These are phyloP conservation scores for Onychomys leucogaster DNA, from an alignment of 2,797 vertebrate genomes.

Conservation along the genomic window DNA sequence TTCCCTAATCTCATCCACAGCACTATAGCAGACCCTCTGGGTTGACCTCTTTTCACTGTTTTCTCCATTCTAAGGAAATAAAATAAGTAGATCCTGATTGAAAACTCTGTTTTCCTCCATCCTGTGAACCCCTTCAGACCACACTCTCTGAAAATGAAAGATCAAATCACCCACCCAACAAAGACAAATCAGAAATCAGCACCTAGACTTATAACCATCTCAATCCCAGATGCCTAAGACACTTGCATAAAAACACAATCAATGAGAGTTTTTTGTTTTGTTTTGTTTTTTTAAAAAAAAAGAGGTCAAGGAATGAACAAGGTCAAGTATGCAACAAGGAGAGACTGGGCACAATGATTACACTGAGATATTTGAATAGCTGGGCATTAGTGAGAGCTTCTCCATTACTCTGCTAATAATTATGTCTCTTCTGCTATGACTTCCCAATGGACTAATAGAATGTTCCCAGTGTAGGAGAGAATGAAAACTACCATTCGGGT, in stretches of 20 bases:
- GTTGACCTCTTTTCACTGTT: neutral
- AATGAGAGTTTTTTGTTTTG: no score
- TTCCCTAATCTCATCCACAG: neutral
- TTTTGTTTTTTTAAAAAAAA: no score
- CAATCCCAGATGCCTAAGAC: neutral
- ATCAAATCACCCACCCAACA: neutral
- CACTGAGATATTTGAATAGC: constrained; percentile 94
- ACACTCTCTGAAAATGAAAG: neutral
- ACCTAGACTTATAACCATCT: neutral
- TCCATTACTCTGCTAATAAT: constrained; percentile 95
- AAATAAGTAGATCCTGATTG: neutral
- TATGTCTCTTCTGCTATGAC: constrained; percentile 92
- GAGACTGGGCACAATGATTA: constrained; percentile 92
- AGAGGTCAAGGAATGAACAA: neutral
- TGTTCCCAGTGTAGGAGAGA: constrained; percentile 87
- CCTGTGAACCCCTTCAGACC: neutral
- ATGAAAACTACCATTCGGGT: constrained; percentile 89
- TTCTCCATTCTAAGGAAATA: neutral
- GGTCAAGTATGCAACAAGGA: constrained; percentile 91
- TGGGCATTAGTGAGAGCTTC: constrained; percentile 93
- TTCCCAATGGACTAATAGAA: constrained; percentile 94
- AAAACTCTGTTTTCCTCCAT: neutral
- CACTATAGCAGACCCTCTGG: neutral
- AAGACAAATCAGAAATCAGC: neutral
- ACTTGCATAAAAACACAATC: neutral